Evolutionary conservation across 1,140 invertebrate species (phyloP).

Genomic region (Trachelipus rathkii): DNA sequence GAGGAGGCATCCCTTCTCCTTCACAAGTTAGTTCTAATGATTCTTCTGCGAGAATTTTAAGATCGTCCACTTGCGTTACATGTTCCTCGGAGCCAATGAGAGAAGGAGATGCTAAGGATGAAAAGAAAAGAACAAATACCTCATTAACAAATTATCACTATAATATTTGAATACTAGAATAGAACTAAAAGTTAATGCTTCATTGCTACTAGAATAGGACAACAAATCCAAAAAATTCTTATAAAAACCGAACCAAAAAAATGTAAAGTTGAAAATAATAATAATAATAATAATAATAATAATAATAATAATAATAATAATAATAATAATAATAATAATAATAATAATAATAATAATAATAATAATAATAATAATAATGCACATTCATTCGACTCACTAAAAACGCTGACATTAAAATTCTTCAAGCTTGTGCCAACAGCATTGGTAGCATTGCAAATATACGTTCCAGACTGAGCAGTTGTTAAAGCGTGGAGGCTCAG

Average conservation of each 20-base stretch:
- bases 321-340: background rate
- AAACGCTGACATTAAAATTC: conserved; percentile 9
- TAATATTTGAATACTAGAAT: too few species aligned
- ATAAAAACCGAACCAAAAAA: too few species aligned
- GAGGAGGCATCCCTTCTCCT: background rate
- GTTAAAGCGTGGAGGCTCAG: background rate
- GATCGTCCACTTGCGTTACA: background rate
- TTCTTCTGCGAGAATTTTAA: background rate
- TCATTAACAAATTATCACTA: too few species aligned
- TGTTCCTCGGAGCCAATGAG: background rate
- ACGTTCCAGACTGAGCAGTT: background rate
- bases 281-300: too few species aligned
- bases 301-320: background rate
- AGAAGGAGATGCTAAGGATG: background rate
- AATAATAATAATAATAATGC: background rate
- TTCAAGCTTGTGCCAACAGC: background rate
- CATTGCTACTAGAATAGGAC: too few species aligned
- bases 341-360: background rate
- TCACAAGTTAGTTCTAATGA: background rate
- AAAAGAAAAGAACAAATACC: too few species aligned
- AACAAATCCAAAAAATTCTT: too few species aligned
- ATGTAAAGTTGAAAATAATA: too few species aligned
- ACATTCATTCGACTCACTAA: background rate
- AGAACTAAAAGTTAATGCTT: too few species aligned
- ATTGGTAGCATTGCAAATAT: conserved; percentile 2